Conservation (phyloP, 2,113 vertebrate genomes). For the Aegypius monachus region DNA sequence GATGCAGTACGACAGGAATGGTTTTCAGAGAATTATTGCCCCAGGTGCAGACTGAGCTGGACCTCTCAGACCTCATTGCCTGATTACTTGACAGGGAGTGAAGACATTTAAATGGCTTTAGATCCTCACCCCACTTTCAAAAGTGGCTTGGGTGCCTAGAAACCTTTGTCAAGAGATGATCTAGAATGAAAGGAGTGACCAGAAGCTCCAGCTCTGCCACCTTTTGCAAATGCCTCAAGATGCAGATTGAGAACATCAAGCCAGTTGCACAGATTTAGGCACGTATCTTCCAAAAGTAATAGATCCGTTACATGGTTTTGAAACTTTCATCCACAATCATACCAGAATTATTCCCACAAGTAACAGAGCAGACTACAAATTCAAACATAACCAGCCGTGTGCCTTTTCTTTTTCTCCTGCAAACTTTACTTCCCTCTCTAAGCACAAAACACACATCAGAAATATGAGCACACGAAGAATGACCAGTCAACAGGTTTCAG, state of each 20-base stretch:
- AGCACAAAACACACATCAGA: not conserved
- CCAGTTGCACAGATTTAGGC: not conserved
- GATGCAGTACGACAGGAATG: not conserved
- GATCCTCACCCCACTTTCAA: not conserved
- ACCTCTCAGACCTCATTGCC: not conserved
- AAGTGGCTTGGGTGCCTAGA: not conserved
- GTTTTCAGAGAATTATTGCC: not conserved
- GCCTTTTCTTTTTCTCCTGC: not conserved
- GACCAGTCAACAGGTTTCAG: not conserved
- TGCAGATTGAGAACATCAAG: not conserved
- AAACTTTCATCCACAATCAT: not conserved
- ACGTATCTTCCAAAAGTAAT: not conserved
- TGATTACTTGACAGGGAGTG: not conserved
- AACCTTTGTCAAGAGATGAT: not conserved
- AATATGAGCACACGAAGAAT: not conserved
- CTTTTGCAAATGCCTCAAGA: not conserved
- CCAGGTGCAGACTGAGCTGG: not conserved
- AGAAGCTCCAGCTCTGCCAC: not conserved
- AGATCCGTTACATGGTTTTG: not conserved
- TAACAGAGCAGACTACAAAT: not conserved
- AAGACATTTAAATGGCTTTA: not conserved
- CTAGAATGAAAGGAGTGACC: not conserved
- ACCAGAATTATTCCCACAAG: not conserved
- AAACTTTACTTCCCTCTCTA: not conserved
- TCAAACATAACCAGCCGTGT: not conserved